Conservation (phyloP, 2,888 invertebrate genomes). For the Drosophila anceps region DNA sequence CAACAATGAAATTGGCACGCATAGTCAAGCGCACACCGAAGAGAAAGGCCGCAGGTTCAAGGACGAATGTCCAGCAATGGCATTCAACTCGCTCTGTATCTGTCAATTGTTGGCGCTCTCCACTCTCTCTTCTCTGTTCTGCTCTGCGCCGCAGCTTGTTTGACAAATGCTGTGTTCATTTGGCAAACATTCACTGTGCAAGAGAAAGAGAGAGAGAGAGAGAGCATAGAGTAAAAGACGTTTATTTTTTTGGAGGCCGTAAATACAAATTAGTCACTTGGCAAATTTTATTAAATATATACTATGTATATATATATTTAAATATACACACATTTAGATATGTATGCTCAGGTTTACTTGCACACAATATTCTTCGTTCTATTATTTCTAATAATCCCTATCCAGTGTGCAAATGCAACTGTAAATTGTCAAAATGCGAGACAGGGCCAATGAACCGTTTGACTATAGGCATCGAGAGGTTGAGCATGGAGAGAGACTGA, state of each 20-base stretch:
- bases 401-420: slow-evolving; percentile 22
- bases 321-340: too few relatives aligned
- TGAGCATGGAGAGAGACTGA: not conserved
- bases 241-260: not conserved
- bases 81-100: slow-evolving; percentile 54
- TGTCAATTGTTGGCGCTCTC: slow-evolving; percentile 8
- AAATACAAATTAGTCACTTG: slow-evolving; percentile 42
- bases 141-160: not conserved
- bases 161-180: slow-evolving; percentile 24
- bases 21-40: not conserved
- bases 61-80: slow-evolving; percentile 56
- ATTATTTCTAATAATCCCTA: slow-evolving; percentile 20
- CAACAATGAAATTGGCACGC: slow-evolving; percentile 18
- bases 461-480: slow-evolving; percentile 3
- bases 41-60: slow-evolving; percentile 58
- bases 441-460: slow-evolving; percentile 53
- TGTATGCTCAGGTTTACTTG: slow-evolving; percentile 11
- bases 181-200: slow-evolving; percentile 6
- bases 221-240: not conserved
- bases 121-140: not conserved
- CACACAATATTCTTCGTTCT: not conserved
- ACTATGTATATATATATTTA: not conserved
- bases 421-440: slow-evolving; percentile 41
- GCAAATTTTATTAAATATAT: slow-evolving; percentile 25
- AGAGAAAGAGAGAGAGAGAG: not conserved